Conservation (phyloP, 2,113 vertebrate genomes). For the Pluvianellus socialis region DNA sequence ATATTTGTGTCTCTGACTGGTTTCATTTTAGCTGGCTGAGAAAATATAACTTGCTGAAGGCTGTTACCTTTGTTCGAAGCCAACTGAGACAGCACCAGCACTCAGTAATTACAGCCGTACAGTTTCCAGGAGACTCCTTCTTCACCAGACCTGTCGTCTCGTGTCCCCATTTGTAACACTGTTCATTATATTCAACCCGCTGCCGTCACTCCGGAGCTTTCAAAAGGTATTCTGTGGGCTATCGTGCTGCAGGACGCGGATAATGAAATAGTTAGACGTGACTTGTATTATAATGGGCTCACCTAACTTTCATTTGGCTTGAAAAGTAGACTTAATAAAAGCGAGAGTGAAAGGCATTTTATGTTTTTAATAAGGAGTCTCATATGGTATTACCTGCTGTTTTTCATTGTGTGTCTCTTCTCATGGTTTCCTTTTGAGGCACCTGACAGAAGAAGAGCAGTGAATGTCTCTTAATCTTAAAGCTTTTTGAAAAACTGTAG, state of each 20-base stretch:
- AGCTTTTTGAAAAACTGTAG: slow-evolving; percentile 61
- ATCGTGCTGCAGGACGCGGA: slow-evolving; percentile 76
- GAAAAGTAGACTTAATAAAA: slow-evolving; percentile 82
- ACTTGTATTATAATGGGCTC: slow-evolving; percentile 79
- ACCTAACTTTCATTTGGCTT: slow-evolving; percentile 77
- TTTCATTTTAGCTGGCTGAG: slow-evolving; percentile 72
- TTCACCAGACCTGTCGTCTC: slow-evolving; percentile 70
- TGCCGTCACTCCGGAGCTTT: slow-evolving; percentile 77
- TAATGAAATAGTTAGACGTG: slow-evolving; percentile 84
- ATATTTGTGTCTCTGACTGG: slow-evolving; percentile 68
- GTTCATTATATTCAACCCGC: slow-evolving; percentile 82
- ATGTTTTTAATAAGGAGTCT: slow-evolving; percentile 80
- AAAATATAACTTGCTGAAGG: slow-evolving; percentile 72
- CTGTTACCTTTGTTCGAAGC: slow-evolving; percentile 70
- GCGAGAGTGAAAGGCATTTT: slow-evolving; percentile 74
- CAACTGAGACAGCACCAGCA: slow-evolving; percentile 66
- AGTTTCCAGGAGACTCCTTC: slow-evolving; percentile 72
- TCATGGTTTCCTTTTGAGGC: slow-evolving; percentile 68
- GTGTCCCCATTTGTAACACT: slow-evolving; percentile 75
- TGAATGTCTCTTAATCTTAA: slow-evolving; percentile 72
- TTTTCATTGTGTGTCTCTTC: slow-evolving; percentile 72
- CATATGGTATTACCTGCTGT: slow-evolving; percentile 71
- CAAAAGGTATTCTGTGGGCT: slow-evolving; percentile 83
- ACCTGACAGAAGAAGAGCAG: slow-evolving; percentile 59
- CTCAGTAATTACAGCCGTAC: slow-evolving; percentile 76